Evolutionary conservation across 2,888 invertebrate genomes (phyloP).

Genomic region (Pediacus dermestoides): DNA sequence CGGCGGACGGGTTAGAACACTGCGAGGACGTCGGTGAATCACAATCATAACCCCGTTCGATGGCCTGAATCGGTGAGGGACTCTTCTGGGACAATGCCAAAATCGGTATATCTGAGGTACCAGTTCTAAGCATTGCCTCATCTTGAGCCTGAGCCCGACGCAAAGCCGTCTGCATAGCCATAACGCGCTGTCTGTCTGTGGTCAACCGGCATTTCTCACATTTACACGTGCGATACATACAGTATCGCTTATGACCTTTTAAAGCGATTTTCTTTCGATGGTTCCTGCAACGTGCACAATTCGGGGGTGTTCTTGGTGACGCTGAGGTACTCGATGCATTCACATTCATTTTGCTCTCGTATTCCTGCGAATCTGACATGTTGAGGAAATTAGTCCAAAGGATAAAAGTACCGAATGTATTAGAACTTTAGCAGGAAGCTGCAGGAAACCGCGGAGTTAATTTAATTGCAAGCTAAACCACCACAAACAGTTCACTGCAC

Average conservation of each 20-base stretch:
- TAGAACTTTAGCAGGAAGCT: no score
- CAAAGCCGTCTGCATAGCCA: constrained; percentile 84
- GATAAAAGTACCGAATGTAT: no score
- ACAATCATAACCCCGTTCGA: constrained; percentile 48
- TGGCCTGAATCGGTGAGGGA: constrained; percentile 47
- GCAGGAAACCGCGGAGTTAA: no score
- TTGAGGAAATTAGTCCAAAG: not conserved
- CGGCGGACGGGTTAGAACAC: constrained; percentile 52
- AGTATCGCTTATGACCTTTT: constrained; percentile 91
- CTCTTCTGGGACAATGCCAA: constrained; percentile 40
- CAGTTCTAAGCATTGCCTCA: constrained; percentile 57
- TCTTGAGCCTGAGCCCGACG: constrained; percentile 83
- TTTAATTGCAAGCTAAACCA: no score
- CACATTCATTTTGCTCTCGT: constrained; percentile 54
- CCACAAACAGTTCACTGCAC: no score
- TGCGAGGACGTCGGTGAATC: constrained; percentile 63
- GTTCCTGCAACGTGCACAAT: constrained; percentile 89
- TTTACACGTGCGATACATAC: constrained; percentile 77
- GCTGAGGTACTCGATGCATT: constrained; percentile 56
- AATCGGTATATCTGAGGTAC: constrained; percentile 44
- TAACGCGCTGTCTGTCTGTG: constrained; percentile 81
- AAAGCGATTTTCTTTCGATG: constrained; percentile 84
- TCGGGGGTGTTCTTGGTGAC: constrained; percentile 78
- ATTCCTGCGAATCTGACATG: constrained; percentile 53
- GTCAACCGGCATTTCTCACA: constrained; percentile 86